Base-by-base conservation (phyloP, 2,113 vertebrate species). In the Alces alces region DNA sequence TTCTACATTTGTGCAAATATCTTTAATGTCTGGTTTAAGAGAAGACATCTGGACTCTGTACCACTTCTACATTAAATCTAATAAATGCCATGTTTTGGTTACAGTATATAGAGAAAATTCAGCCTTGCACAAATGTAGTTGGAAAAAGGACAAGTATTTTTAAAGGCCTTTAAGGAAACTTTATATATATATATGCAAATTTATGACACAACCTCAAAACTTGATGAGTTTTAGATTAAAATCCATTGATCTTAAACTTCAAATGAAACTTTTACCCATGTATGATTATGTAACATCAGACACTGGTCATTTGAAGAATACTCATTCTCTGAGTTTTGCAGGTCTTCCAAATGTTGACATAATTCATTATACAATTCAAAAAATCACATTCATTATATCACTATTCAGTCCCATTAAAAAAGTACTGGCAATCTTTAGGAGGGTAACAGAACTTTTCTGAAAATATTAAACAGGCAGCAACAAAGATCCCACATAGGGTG, bases 151-250 rank as follows among this genome's bases (percentile, higher is more conserved):
- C 13, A 80, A 52, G 21, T 80, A 61, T 58, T 95, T 82, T 66
- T 70, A 50, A 93, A 93, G 28, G 10, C 50, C 47, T 66, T 73
- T 50, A 50, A 80, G 27, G 39, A 79, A 79, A 47, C 33, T 28
- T 43, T 3, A 43, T 2, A 79, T 25, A 45, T 36, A 82, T 2
- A 57, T 2, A 73, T 11, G 11, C 9, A 89, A 13, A 83, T 36
- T 70, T 70, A 47, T 95, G 14, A 94, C 39, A 95, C 9, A 60
- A 61, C 66, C 57, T 91, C 83, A 93, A 96, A 91, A 93, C 43
- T 28, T 66, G 7, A 28, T 13, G 43, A 86, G 23, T 82, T 82
- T 55, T 88, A 52, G 4, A 79, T 66, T 79, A 96, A 88, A 84
- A 87, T 61, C 13, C 16, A 84, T n/a, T 91, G 70, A 88, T 39